Conservation (phyloP, 1,140 invertebrate genomes). For the Drosophila serrata region DNA sequence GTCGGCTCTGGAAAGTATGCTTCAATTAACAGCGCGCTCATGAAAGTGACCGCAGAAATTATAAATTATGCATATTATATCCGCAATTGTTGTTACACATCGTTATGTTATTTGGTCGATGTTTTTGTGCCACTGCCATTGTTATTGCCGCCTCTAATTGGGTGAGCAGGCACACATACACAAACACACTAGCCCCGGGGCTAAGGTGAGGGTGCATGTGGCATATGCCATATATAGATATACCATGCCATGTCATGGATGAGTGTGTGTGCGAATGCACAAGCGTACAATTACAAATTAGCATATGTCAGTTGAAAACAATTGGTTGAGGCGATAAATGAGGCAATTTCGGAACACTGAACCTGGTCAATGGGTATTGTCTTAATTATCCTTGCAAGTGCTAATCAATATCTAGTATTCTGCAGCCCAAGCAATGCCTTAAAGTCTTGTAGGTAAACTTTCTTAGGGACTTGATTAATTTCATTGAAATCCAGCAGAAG, state of each 20-base stretch:
- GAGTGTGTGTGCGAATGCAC: slow-evolving; percentile 11
- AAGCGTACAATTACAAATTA: slow-evolving; percentile 33
- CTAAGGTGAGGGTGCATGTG: background rate
- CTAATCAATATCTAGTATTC: background rate
- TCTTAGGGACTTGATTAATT: too few relatives aligned
- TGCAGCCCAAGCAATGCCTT: background rate
- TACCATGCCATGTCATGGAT: background rate
- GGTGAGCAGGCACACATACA: background rate
- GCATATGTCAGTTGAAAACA: slow-evolving; percentile 23
- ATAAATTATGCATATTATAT: slow-evolving; percentile 60
- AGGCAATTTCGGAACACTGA: background rate
- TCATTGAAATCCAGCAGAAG: background rate
- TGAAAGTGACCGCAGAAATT: slow-evolving; percentile 58
- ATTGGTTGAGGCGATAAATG: slow-evolving; percentile 21
- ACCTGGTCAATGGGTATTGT: background rate
- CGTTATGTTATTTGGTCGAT: slow-evolving; percentile 22
- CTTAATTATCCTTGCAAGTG: background rate
- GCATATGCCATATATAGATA: too few relatives aligned
- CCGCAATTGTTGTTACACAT: slow-evolving; percentile 52
- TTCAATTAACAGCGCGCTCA: slow-evolving; percentile 68
- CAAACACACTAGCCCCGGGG: background rate
- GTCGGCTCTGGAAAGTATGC: slow-evolving; percentile 44
- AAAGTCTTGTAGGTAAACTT: background rate
- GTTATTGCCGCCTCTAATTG: slow-evolving; percentile 29
- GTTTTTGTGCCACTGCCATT: slow-evolving; percentile 1